Conservation (phyloP, 2,113 vertebrate species). For the Pleuronectes platessa region DNA sequence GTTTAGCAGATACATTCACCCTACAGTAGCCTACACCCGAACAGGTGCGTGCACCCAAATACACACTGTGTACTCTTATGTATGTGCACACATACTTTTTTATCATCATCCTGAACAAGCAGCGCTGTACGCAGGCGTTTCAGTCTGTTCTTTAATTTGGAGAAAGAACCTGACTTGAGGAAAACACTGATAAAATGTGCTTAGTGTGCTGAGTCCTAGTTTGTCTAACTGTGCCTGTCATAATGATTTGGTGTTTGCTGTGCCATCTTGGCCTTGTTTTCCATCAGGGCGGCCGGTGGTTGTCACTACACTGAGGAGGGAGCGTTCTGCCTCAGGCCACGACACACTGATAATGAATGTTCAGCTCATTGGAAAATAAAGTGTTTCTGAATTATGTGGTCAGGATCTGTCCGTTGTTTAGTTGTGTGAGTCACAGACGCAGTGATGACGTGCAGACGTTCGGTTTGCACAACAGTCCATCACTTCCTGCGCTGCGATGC, state of each 20-base stretch:
- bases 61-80: slow-evolving; percentile 7
- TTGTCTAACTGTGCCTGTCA: slow-evolving; percentile 56
- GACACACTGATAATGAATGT: slow-evolving; percentile 76
- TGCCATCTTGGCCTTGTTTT: slow-evolving; percentile 70
- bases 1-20: slow-evolving; percentile 68
- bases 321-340: slow-evolving; percentile 75
- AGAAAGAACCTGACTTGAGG: slow-evolving; percentile 45
- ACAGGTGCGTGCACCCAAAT: slow-evolving; percentile 49
- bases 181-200: slow-evolving; percentile 75
- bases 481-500: slow-evolving; percentile 66
- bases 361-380: slow-evolving; percentile 73
- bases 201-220: slow-evolving; percentile 48
- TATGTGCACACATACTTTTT: slow-evolving; percentile 12
- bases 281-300: slow-evolving; percentile 58
- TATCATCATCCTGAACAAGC: slow-evolving; percentile 47
- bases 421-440: slow-evolving; percentile 65
- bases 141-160: slow-evolving; percentile 50
- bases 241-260: slow-evolving; percentile 58
- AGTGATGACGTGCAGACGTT: slow-evolving; percentile 49
- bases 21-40: slow-evolving; percentile 46
- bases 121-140: slow-evolving; percentile 44
- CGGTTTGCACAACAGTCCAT: slow-evolving; percentile 65
- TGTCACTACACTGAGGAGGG: slow-evolving; percentile 67
- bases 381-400: slow-evolving; percentile 63
- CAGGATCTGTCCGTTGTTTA: slow-evolving; percentile 64